A percentile compares a stretch with the other conserved stretches of the same genome.
These are phyloP conservation scores for Drosophila infuscata DNA, from an alignment of 2,888 invertebrate species.

Conservation along the genomic window DNA sequence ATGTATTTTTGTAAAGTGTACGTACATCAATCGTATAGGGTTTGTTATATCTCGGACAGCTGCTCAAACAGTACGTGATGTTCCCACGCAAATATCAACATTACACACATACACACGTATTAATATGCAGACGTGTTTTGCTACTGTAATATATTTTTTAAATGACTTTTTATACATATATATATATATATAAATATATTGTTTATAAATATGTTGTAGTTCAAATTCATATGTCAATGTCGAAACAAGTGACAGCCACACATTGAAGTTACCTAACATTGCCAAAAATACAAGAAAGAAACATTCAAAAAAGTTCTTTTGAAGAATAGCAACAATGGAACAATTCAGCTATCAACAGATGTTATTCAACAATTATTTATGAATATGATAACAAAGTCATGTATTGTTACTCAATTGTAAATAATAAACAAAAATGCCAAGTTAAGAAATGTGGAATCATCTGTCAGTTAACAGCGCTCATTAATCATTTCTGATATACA, in stretches of 20 bases:
- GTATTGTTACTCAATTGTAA: slow-evolving; percentile 25
- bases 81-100: slow-evolving; percentile 45
- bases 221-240: slow-evolving; percentile 9
- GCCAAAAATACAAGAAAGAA: neutral
- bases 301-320: neutral
- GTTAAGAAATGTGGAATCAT: slow-evolving; percentile 7
- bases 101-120: slow-evolving; percentile 2
- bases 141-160: slow-evolving; percentile 21
- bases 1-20: neutral
- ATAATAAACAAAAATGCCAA: neutral
- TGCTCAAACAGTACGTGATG: slow-evolving; percentile 48
- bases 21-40: neutral
- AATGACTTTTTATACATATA: neutral
- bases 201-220: neutral
- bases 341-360: slow-evolving; percentile 2
- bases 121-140: slow-evolving; percentile 1
- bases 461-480: slow-evolving; percentile 9
- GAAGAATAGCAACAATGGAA: neutral
- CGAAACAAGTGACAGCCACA: neutral
- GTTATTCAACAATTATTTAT: slow-evolving; percentile 1
- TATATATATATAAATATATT: neutral
- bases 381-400: slow-evolving; percentile 23
- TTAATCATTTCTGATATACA: slow-evolving; percentile 16
- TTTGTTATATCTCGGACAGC: slow-evolving; percentile 31
- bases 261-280: slow-evolving; percentile 7